These are phyloP conservation scores for Lithobates sylvaticus DNA, from an alignment of 2,797 vertebrate species.

Conservation along the genomic window DNA sequence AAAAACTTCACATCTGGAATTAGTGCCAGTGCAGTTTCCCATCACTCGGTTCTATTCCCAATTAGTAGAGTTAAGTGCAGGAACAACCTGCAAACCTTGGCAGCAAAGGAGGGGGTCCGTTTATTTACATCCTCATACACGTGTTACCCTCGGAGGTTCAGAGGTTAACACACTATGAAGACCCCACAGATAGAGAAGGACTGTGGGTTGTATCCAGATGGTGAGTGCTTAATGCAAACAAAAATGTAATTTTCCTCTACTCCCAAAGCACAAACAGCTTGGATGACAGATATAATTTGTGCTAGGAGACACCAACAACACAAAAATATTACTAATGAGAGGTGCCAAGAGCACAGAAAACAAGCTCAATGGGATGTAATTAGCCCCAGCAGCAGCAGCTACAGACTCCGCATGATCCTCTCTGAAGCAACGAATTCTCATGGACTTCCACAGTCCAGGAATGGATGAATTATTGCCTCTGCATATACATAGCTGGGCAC, in stretches of 20 bases:
- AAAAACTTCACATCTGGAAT: too few relatives aligned
- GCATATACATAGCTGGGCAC: neutral
- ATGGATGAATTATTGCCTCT: too few relatives aligned
- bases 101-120: too few relatives aligned
- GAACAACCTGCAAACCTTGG: too few relatives aligned
- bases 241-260: slow-evolving; percentile 66
- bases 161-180: slow-evolving; percentile 56
- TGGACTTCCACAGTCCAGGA: neutral
- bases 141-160: slow-evolving; percentile 45
- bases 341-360: slow-evolving; percentile 9
- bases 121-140: slow-evolving; percentile 36
- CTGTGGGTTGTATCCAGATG: slow-evolving; percentile 78
- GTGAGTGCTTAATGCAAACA: slow-evolving; percentile 74
- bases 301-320: slow-evolving; percentile 33
- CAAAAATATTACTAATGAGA: slow-evolving; percentile 46
- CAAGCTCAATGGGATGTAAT: slow-evolving; percentile 23
- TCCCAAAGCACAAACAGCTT: slow-evolving; percentile 36
- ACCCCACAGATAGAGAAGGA: slow-evolving; percentile 77
- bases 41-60: too few relatives aligned
- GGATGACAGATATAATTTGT: slow-evolving; percentile 47
- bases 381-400: neutral
- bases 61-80: too few relatives aligned
- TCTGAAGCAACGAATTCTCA: neutral
- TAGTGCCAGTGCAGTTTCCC: too few relatives aligned
- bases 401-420: neutral